Conservation (phyloP, 2,113 vertebrate genomes). For the Calyptommatus sinebrachiatus region DNA sequence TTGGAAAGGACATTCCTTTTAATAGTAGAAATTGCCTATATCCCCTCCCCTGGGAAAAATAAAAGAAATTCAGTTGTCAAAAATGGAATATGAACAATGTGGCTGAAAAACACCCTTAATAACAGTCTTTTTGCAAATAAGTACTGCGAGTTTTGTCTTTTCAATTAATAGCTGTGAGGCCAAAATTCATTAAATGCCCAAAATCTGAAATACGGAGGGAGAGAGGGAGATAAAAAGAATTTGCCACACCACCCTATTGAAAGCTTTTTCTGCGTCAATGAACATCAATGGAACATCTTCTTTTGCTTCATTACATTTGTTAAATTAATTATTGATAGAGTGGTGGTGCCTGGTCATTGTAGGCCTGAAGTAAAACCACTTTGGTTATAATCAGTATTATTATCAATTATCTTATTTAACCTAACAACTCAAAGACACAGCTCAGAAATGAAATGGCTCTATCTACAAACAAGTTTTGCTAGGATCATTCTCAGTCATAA, state of each 20-base stretch:
- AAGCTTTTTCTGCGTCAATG: conserved; percentile 19
- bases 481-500: not conserved
- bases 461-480: not conserved
- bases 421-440: not conserved
- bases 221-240: not conserved
- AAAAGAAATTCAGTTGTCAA: not conserved
- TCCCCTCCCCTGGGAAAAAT: not conserved
- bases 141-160: not conserved
- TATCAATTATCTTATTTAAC: conserved; percentile 16
- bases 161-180: not conserved
- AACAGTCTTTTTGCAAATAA: not conserved
- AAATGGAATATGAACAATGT: not conserved
- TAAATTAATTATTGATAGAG: not conserved
- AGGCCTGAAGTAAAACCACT: not conserved
- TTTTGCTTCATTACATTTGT: conserved; percentile 12
- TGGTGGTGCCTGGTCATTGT: conserved; percentile 4
- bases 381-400: not conserved
- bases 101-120: not conserved
- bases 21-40: not conserved
- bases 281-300: not conserved
- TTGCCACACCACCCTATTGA: conserved; percentile 11
- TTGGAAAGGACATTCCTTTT: not conserved
- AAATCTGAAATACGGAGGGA: not conserved
- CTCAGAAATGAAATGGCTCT: not conserved
- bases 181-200: not conserved